Evolutionary conservation across 2,797 vertebrate species (phyloP), one percentile per base, ranked within the genome.

Genomic region (Smutsia temminckii): DNA sequence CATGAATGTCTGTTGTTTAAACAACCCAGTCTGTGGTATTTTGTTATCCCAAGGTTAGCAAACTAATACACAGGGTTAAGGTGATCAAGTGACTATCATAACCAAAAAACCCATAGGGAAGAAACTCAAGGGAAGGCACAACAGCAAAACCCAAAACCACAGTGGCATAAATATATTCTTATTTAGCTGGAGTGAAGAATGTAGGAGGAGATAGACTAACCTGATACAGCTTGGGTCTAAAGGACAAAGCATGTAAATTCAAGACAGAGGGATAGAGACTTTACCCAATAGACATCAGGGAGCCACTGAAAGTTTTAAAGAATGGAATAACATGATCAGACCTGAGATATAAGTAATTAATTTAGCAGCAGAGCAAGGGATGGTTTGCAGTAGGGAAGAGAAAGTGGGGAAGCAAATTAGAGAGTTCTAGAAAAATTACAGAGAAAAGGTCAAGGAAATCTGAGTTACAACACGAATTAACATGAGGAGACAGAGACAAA

Each of bases 401-500:
- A 14, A 84, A 34, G 32, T 16, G 27, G 57, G 20, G 27, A 57
- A 59, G 46, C 23, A 42, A 91, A 40, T 64, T 55, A 29, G 32
- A 91, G 81, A 74, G 4, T 16, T 37, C 16, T 0, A 61, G 8
- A 11, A 57, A 77, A 72, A 74, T 49, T 0, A 51, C 8, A 46
- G 18, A 49, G 61, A 83, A n/a, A 17, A 78, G 63, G 57, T 51
- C 49, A 46, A 53, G 64, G 18, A n/a, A 64, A 63, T 89, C 13
- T 9, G 29, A 61, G 66, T 40, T 91, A 94, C 85, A 83, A 42
- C 6, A 69, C 80, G 51, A 88, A 89, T 80, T 93, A 92, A 63
- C 61, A 55, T n/a, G 63, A 92, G 34, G 32, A 85, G 66, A 84
- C 51, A 80, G 64, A 95, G 69, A 91, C 85, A 95, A 93, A 91